Conservation (phyloP, 2,888 invertebrate species). For the Drosophila paranaensis region DNA sequence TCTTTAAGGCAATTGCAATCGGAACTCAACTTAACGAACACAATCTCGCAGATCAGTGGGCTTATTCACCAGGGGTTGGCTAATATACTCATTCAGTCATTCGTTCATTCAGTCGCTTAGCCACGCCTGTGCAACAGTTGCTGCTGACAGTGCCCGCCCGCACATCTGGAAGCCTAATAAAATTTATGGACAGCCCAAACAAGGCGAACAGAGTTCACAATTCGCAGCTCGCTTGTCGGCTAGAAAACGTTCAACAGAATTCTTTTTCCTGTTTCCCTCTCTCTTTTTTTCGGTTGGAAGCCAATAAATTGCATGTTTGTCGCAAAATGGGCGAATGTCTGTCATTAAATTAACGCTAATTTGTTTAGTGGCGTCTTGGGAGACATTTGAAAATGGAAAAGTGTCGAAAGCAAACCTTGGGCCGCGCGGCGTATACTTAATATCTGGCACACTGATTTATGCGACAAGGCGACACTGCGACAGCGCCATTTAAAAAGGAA, state of each 20-base stretch:
- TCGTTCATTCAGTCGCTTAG: slow-evolving; percentile 21
- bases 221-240: slow-evolving; percentile 16
- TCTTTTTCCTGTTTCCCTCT: slow-evolving; percentile 8
- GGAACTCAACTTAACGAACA: slow-evolving; percentile 10
- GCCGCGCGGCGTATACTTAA: slow-evolving; percentile 46
- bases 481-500: slow-evolving; percentile 35
- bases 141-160: slow-evolving; percentile 64
- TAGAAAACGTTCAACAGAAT: slow-evolving; percentile 18
- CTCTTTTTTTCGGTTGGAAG: slow-evolving; percentile 25
- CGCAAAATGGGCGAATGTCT: slow-evolving; percentile 52
- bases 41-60: slow-evolving; percentile 38
- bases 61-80: not conserved
- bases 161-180: slow-evolving; percentile 60
- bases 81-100: slow-evolving; percentile 33
- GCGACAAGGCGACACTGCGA: slow-evolving; percentile 5
- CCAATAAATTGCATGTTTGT: slow-evolving; percentile 62
- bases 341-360: slow-evolving; percentile 80
- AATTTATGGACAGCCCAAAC: slow-evolving; percentile 58
- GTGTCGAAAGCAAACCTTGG: slow-evolving; percentile 45
- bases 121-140: slow-evolving; percentile 73
- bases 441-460: slow-evolving; percentile 50
- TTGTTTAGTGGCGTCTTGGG: slow-evolving; percentile 77
- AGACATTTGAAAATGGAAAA: slow-evolving; percentile 64
- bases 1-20: slow-evolving; percentile 9
- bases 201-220: slow-evolving; percentile 30